These are phyloP conservation scores for Sarcophaga caerulescens DNA, from an alignment of 2,888 invertebrate genomes.

Conservation along the genomic window DNA sequence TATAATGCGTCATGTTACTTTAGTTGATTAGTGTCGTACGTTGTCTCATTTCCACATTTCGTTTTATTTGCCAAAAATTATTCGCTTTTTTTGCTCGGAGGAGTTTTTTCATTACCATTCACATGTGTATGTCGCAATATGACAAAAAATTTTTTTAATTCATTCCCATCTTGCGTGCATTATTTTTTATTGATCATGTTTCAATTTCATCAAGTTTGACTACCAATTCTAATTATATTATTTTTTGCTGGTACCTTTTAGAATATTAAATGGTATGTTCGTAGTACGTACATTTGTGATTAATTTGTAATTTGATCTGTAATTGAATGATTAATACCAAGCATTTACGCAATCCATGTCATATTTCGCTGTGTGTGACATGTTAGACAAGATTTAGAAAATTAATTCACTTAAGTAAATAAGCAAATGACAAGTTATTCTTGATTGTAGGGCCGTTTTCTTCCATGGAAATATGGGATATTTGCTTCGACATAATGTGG, in stretches of 20 bases:
- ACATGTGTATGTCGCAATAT: constrained; percentile 47
- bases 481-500: too few relatives aligned
- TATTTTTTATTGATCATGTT: constrained; percentile 32
- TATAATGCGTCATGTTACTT: constrained; percentile 67
- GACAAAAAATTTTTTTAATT: constrained; percentile 33
- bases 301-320: constrained; percentile 59
- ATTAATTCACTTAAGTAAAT: too few relatives aligned
- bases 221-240: constrained; percentile 41
- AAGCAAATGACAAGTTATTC: too few relatives aligned
- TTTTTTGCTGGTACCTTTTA: background rate
- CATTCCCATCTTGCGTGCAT: background rate
- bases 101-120: constrained; percentile 1
- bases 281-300: constrained; percentile 19
- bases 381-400: too few relatives aligned
- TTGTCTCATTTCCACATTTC: background rate
- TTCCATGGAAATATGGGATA: too few relatives aligned
- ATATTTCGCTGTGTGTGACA: too few relatives aligned
- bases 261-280: constrained; percentile 31
- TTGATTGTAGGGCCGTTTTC: too few relatives aligned
- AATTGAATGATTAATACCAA: constrained; percentile 47
- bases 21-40: constrained; percentile 65
- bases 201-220: constrained; percentile 14
- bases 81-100: constrained; percentile 14
- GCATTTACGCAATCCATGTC: too few relatives aligned
- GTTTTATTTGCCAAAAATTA: constrained; percentile 43